Evolutionary conservation across 2,797 vertebrate species (phyloP).

Genomic region (Cichlasoma orientale): DNA sequence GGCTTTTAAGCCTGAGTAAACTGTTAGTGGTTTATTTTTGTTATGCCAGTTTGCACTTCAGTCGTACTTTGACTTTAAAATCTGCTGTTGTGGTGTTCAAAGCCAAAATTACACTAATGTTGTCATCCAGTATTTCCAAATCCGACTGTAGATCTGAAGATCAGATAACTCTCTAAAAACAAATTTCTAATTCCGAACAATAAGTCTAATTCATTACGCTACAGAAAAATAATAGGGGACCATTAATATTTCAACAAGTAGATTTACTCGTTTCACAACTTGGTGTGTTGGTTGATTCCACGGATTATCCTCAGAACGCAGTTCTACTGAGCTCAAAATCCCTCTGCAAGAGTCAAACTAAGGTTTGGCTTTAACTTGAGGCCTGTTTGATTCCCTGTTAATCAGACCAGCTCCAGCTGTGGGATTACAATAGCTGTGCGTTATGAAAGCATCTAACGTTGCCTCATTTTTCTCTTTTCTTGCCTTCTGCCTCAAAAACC

Average conservation of each 20-base stretch:
- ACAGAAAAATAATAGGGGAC: background rate
- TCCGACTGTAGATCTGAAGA: background rate
- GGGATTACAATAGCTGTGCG: background rate
- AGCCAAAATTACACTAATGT: background rate
- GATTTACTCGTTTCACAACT: conserved; percentile 6
- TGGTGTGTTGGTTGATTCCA: conserved; percentile 12
- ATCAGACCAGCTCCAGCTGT: background rate
- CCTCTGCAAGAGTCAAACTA: conserved; percentile 7
- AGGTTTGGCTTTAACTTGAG: conserved; percentile 8
- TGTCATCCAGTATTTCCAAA: background rate
- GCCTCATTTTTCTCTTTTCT: conserved; percentile 3
- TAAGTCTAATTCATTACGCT: background rate
- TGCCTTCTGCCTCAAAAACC: background rate
- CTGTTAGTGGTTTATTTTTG: background rate
- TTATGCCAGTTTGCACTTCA: background rate
- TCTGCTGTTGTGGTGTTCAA: background rate
- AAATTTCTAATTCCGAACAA: background rate
- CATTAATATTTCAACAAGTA: conserved; percentile 14
- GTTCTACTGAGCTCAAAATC: conserved; percentile 5
- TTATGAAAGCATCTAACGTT: background rate
- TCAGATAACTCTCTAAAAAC: background rate
- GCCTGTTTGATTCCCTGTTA: conserved; percentile 2
- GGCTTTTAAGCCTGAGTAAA: no score
- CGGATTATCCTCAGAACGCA: conserved; percentile 10
- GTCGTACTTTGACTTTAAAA: background rate